Evolutionary conservation across 2,113 vertebrate species (phyloP), one percentile per base, ranked within the genome.

Genomic region (Vulpes ferrilata): DNA sequence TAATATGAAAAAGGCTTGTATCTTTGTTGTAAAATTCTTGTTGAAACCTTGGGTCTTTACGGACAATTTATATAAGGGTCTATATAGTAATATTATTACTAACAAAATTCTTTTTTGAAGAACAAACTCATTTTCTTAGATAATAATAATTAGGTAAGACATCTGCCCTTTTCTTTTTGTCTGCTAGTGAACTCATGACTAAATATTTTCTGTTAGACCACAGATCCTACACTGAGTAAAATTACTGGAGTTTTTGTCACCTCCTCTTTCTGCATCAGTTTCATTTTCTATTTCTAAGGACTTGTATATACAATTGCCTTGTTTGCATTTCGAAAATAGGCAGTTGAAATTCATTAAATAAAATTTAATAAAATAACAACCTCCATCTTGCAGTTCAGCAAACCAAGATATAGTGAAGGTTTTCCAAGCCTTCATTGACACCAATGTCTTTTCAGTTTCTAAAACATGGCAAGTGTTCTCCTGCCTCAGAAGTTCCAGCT

Each of bases 341-440:
- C n/a, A 90, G 48, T 38, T 73, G 79, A 65, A 55, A 93, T n/a
- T 64, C 90, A 65, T 30, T 89, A 79, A 71, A 93, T 22, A 85
- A 80, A 83, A 73, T 57, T 7, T 71, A 12, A 64, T 80, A 80
- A 95, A 80, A 38, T 51, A 65, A 74, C 48, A 59, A 25, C 5
- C 13, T 79, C 30, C 27, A 64, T 57, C 64, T 94, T 86, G 78
- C 22, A 38, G 43, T 51, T 88, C 51, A 97, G 22, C 43, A 79
- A 57, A 78, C 2, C 96, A 67, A 78, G 76, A 57, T 62, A 62
- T 5, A 59, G 30, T 23, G 27, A 93, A 81, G 3, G 15, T 69
- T 86, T 43, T 27, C 80, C 27, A 90, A 89, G 64, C n/a, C 80
- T 90, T 60, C 4, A 59, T 48, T 11, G 35, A n/a, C 12, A 65